Evolutionary conservation across 2,113 vertebrate genomes (phyloP).

Genomic region (Xenopus tropicalis): UCB_Xtro_10.0 CM004445.2:95776001-95776500

Average conservation of each 20-base stretch:
- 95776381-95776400: no score
- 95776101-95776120: constrained; percentile 10
- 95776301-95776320: no score
- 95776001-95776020: constrained; percentile 18
- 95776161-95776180: background rate
- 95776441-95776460: no score
- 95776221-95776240: background rate
- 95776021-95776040: constrained; percentile 30
- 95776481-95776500: no score
- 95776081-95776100: constrained; percentile 35
- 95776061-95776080: constrained; percentile 6
- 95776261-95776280: background rate
- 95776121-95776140: constrained; percentile 26
- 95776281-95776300: background rate
- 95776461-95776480: no score
- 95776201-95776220: constrained; percentile 2
- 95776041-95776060: constrained; percentile 34
- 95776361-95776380: no score
- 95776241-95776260: background rate
- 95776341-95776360: no score
- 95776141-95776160: background rate
- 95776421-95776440: no score
- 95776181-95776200: constrained; percentile 27
- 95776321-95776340: no score
- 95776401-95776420: no score